These are phyloP conservation scores for Melanogrammus aeglefinus DNA, from an alignment of 2,797 vertebrate species.

Conservation along the genomic window DNA sequence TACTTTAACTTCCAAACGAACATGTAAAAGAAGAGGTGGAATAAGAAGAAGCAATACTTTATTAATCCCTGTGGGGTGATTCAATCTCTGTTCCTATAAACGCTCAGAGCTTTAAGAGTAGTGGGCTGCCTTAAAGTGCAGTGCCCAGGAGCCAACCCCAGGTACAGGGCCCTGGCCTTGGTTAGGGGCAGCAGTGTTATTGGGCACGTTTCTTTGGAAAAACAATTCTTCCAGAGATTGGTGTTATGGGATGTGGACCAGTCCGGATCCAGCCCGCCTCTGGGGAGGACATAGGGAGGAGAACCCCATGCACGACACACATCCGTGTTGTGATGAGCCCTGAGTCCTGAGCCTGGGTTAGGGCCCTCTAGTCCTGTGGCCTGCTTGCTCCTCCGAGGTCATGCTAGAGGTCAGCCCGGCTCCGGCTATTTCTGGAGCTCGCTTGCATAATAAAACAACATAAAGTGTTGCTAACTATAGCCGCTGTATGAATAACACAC, in stretches of 20 bases:
- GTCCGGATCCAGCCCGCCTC: not conserved
- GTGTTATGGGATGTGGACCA: not conserved
- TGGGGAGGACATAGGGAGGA: not conserved
- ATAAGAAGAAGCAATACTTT: not conserved
- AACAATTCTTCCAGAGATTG: not conserved
- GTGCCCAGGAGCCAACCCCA: not conserved
- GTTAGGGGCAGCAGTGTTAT: no score
- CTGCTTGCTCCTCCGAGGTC: slow-evolving; percentile 45
- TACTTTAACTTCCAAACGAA: not conserved
- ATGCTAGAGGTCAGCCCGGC: not conserved
- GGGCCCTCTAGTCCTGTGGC: slow-evolving; percentile 53
- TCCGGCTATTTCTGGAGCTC: slow-evolving; percentile 38
- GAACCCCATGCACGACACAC: not conserved
- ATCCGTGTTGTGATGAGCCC: not conserved
- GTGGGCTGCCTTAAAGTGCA: not conserved
- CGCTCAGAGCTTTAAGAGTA: not conserved
- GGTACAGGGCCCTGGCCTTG: not conserved
- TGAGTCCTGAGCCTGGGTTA: not conserved
- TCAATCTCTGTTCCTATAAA: not conserved
- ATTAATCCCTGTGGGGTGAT: not conserved
- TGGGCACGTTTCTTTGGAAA: not conserved
- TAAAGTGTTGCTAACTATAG: slow-evolving; percentile 19
- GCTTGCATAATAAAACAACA: slow-evolving; percentile 21
- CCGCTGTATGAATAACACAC: slow-evolving; percentile 21
- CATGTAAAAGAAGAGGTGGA: not conserved